phyloP scores from a whole-genome alignment of 2,888 invertebrate genomes.

The Plebejus anna region DNA sequence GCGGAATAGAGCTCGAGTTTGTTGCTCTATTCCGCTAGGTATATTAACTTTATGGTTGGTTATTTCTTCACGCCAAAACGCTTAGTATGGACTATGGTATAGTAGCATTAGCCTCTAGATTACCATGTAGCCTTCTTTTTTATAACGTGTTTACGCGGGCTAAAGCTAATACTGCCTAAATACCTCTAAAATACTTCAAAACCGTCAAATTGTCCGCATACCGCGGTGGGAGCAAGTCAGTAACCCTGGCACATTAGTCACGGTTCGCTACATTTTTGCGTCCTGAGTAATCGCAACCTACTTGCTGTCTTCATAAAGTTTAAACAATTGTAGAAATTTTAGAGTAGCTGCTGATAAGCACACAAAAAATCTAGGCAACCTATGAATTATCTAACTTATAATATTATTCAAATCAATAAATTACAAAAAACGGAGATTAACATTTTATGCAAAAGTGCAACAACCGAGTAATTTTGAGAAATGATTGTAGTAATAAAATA shows the following conservation, averaged over 20 bases:
- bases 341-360: neutral
- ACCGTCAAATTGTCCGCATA: neutral
- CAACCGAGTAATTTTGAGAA: neutral
- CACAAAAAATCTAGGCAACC: too few relatives aligned
- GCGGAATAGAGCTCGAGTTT: too few relatives aligned
- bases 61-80: too few relatives aligned
- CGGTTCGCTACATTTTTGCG: conserved; percentile 16
- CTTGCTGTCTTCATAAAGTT: neutral
- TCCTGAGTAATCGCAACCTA: neutral
- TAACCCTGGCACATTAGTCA: neutral
- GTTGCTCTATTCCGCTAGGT: too few relatives aligned
- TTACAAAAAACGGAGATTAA: neutral
- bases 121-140: neutral
- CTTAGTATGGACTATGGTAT: too few relatives aligned
- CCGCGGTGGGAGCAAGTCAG: neutral
- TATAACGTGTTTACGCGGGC: neutral
- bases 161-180: neutral
- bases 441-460: neutral
- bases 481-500: neutral
- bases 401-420: too few relatives aligned
- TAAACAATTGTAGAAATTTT: neutral
- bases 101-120: too few relatives aligned
- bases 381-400: too few relatives aligned
- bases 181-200: neutral
- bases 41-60: too few relatives aligned